These are phyloP conservation scores for Enteromius thamalakanensis DNA, from an alignment of 2,797 vertebrate genomes.

Conservation along the genomic window DNA sequence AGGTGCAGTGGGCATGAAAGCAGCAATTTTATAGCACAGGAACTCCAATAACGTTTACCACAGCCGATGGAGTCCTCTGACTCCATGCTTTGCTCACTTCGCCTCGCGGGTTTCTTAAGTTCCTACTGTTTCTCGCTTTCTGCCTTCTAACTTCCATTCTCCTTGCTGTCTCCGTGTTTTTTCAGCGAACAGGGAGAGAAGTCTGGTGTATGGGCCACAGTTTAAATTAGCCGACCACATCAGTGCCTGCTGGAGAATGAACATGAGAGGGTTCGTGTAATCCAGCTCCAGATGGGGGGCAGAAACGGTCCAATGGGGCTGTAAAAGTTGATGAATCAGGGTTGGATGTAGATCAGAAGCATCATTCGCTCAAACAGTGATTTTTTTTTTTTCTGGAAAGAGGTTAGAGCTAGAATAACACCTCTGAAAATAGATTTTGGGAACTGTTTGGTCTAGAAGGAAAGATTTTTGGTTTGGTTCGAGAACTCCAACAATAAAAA, in stretches of 20 bases:
- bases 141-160: neutral
- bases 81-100: constrained; percentile 72
- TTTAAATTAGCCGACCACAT: constrained; percentile 34
- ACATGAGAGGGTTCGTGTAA: constrained; percentile 6
- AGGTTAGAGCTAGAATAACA: constrained; percentile 29
- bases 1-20: constrained; percentile 86
- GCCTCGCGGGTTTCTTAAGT: constrained; percentile 79
- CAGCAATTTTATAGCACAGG: constrained; percentile 87
- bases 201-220: neutral
- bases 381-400: neutral
- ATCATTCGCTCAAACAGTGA: neutral
- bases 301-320: constrained; percentile 26
- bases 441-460: neutral
- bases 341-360: constrained; percentile 35
- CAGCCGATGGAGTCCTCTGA: constrained; percentile 75
- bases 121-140: constrained; percentile 76
- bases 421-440: constrained; percentile 25
- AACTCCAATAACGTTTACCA: constrained; percentile 83
- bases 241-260: constrained; percentile 26
- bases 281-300: constrained; percentile 31
- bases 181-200: neutral
- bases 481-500: neutral
- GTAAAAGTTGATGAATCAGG: constrained; percentile 40
- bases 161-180: neutral
- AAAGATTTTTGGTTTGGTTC: neutral